Conservation (phyloP, 2,888 invertebrate species). For the Platerodrilus igneus region DNA sequence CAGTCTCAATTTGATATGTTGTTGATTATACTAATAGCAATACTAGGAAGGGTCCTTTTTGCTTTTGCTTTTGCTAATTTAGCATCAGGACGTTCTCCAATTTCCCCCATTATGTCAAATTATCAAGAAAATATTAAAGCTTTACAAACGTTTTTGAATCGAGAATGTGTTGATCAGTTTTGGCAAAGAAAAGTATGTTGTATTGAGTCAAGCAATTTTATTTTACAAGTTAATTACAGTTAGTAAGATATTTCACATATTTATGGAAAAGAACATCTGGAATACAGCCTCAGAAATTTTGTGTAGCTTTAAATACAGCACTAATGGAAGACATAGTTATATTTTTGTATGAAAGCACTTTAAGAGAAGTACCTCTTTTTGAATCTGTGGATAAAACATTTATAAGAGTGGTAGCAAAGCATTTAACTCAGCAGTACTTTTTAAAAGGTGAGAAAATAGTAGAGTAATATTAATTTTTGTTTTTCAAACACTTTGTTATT, state of each 20-base stretch:
- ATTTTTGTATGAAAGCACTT: slow-evolving; percentile 52
- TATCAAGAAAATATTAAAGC: slow-evolving; percentile 12
- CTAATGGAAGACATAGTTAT: slow-evolving; percentile 54
- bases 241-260: slow-evolving; percentile 52
- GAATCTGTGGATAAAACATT: slow-evolving; percentile 53
- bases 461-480: neutral
- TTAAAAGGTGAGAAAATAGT: slow-evolving; percentile 45
- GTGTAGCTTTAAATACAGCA: slow-evolving; percentile 50
- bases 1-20: neutral
- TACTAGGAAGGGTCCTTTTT: slow-evolving; percentile 11
- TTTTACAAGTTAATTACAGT: slow-evolving; percentile 45
- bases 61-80: slow-evolving; percentile 11
- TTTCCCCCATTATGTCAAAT: slow-evolving; percentile 3
- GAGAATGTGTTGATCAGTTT: slow-evolving; percentile 8
- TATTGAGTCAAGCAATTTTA: slow-evolving; percentile 49
- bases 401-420: slow-evolving; percentile 53
- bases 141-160: slow-evolving; percentile 1
- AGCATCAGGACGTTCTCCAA: slow-evolving; percentile 6
- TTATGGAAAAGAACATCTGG: slow-evolving; percentile 53
- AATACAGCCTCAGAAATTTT: slow-evolving; percentile 53
- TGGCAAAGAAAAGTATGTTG: slow-evolving; percentile 9
- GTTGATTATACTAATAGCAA: slow-evolving; percentile 6
- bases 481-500: no score
- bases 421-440: slow-evolving; percentile 52
- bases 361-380: slow-evolving; percentile 54